Percentiles rank a stretch among this genome's conserved stretches.
Evolutionary conservation across 2,113 vertebrate species (phyloP).

Genomic region (Siniperca knerii): DNA sequence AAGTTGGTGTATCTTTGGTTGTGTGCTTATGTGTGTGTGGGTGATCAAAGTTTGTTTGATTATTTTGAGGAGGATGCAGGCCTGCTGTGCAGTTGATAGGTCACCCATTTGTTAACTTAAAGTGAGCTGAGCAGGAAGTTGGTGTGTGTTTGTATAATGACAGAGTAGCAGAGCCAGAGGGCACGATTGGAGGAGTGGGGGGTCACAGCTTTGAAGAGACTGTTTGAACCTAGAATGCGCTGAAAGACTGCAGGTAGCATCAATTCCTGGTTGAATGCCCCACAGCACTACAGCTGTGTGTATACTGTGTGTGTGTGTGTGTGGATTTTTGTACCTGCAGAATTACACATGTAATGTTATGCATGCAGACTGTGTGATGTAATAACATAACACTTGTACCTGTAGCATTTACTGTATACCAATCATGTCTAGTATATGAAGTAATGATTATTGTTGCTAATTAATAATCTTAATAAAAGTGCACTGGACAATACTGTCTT

Average conservation of each 20-base stretch:
- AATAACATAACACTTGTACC: slow-evolving; percentile 20
- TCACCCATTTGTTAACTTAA: slow-evolving; percentile 70
- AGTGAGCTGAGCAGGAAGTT: slow-evolving; percentile 73
- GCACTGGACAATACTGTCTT: neutral
- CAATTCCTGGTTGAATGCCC: slow-evolving; percentile 45
- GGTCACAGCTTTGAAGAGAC: slow-evolving; percentile 75
- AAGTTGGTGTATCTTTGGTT: slow-evolving; percentile 19
- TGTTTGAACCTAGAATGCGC: slow-evolving; percentile 71
- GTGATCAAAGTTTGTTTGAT: slow-evolving; percentile 26
- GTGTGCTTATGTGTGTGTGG: slow-evolving; percentile 17
- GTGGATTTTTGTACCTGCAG: slow-evolving; percentile 1
- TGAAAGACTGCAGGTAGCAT: slow-evolving; percentile 78
- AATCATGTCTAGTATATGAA: neutral
- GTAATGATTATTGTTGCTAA: neutral
- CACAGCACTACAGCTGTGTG: slow-evolving; percentile 76
- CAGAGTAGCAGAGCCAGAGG: slow-evolving; percentile 69
- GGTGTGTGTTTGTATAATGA: slow-evolving; percentile 76
- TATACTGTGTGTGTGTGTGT: slow-evolving; percentile 36
- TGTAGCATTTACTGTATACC: neutral
- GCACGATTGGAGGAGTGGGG: slow-evolving; percentile 49
- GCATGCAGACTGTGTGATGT: slow-evolving; percentile 42
- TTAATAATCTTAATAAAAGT: neutral
- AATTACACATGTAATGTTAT: slow-evolving; percentile 7
- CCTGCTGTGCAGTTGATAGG: slow-evolving; percentile 60
- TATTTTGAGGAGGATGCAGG: slow-evolving; percentile 66